Evolutionary conservation across 2,888 invertebrate genomes (phyloP), one percentile per base, ranked within the genome.

Genomic region (Sinohyriopsis cumingii): DNA sequence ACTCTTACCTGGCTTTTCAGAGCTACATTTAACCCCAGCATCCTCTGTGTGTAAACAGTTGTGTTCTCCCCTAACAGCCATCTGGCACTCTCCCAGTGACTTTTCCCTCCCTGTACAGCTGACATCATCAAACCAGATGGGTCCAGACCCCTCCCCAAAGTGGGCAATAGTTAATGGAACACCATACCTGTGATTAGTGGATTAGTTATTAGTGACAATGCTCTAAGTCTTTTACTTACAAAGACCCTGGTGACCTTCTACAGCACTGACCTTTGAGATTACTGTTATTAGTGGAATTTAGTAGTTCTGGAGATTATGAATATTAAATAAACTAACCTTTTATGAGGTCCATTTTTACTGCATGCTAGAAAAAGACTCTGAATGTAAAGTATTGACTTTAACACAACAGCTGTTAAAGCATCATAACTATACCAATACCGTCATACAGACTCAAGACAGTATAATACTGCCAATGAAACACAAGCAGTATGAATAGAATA

Each of bases 21-120:
- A 24, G 28, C 60, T 60, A 56, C 71, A 71, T 19, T 20, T 19
- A 4, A 71, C 67, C 33, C 67, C 67, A 18, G 61, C 63, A 59
- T 71, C 66, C 54, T 71, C 66, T 20, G 64, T 19, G 57, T 71
- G 71, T 19, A n/a, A 61, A 71, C 20, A 60, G 60, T 60, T 28
- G 28, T 60, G 28, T 60, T 24, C 28, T 24, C 60, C n/a, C n/a
- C 78, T 76, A 55, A 68, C 71, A 20, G 68, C 66, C 15, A 61
- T 66, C 9, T 53, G 25, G 72, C 84, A 84, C 45, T 75, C 61
- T 22, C 64, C 55, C 22, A 83, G 53, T 7, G 72, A 72, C 0
- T 12, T 57, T 71, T 83, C 83, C 9, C 63, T 73, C 9, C 84
- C 84, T 25, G 22, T 45, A 73, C 83, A 83, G 54, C 70, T 69